Conservation (phyloP, 1,140 invertebrate genomes). For the Diprion similis region DNA sequence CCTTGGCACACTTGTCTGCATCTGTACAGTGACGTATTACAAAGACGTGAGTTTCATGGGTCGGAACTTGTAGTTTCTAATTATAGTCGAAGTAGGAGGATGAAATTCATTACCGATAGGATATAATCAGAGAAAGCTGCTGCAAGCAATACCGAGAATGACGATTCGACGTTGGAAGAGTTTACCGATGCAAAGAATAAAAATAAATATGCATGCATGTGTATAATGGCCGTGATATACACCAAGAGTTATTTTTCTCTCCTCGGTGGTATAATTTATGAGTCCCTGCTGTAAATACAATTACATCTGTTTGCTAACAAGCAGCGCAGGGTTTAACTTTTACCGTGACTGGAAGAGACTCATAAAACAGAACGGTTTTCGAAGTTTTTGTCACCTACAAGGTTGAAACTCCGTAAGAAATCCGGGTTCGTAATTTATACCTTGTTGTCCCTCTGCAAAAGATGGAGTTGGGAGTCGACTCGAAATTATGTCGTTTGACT, state of each 20-base stretch:
- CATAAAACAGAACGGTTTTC: background rate
- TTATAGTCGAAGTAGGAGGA: no score
- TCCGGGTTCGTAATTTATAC: background rate
- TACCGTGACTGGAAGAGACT: background rate
- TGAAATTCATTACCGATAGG: no score
- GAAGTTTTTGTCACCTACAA: constrained; percentile 5
- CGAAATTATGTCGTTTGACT: no score
- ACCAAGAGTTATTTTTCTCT: background rate
- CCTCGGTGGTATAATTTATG: background rate
- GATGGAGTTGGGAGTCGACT: background rate
- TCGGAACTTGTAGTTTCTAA: no score
- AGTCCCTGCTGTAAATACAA: constrained; percentile 1
- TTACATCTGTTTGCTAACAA: constrained; percentile 7
- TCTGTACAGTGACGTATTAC: background rate
- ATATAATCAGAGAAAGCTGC: no score
- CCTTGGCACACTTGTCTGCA: background rate
- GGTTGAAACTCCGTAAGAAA: background rate
- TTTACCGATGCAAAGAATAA: background rate
- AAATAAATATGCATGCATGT: background rate
- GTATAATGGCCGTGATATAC: background rate
- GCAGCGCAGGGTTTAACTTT: background rate
- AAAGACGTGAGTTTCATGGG: no score
- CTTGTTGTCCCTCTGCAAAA: background rate
- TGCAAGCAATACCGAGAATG: no score
- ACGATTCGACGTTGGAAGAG: background rate